Conservation (phyloP, 2,888 invertebrate species). For the Tortricodes alternella region DNA sequence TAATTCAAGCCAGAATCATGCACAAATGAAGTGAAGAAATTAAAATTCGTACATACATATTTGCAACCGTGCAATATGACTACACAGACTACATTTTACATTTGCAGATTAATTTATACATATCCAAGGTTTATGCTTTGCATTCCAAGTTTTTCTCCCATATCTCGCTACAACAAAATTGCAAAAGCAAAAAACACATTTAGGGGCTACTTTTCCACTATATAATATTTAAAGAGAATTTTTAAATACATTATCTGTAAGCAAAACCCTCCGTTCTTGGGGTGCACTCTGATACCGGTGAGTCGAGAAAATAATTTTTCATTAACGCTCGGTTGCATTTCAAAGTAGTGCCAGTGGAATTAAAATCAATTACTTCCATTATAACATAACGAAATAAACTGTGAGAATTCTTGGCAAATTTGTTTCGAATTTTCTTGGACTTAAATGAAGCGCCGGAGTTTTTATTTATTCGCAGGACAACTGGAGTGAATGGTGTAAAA, state of each 20-base stretch:
- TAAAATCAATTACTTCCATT: slow-evolving; percentile 74
- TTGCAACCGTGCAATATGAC: no score
- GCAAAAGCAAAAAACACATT: background rate
- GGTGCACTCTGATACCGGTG: no score
- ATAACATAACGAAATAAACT: slow-evolving; percentile 57
- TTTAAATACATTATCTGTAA: slow-evolving; percentile 57
- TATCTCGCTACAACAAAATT: background rate
- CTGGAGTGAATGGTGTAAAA: no score
- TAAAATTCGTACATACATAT: no score
- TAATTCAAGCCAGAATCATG: no score
- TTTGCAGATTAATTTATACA: no score
- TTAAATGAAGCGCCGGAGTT: no score
- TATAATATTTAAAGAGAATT: slow-evolving; percentile 44
- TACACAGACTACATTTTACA: no score
- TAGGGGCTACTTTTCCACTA: slow-evolving; percentile 34
- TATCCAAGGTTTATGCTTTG: no score
- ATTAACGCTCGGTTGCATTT: slow-evolving; percentile 67
- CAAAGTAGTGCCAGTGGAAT: slow-evolving; percentile 64
- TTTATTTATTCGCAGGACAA: no score
- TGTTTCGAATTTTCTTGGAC: slow-evolving; percentile 48
- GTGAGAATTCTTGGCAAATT: slow-evolving; percentile 51
- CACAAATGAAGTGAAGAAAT: no score
- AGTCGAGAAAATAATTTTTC: slow-evolving; percentile 73
- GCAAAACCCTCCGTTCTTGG: slow-evolving; percentile 34
- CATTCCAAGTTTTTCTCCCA: no score